Percentiles rank a stretch among this genome's conserved stretches.
Evolutionary conservation across 30 jellyfish, hydroid and myxozoan species (phyloP).

Genomic region (Mastigias papua): DNA sequence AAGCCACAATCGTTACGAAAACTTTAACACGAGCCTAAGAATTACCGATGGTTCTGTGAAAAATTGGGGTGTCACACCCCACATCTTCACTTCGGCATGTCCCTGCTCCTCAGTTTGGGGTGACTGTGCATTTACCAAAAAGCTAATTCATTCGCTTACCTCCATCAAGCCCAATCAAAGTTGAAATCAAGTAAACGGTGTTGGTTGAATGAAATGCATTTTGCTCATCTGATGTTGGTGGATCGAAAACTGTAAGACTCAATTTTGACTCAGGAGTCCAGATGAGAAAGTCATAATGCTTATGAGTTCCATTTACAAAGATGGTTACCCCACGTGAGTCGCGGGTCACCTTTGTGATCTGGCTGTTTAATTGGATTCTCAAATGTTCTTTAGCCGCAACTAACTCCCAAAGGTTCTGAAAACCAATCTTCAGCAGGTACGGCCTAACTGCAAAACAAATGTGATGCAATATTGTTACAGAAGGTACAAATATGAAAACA

Average conservation of each 20-base stretch:
- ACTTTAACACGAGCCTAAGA: too few species aligned
- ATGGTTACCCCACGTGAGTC: slow-evolving; percentile 2
- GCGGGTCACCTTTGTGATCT: slow-evolving; percentile 50
- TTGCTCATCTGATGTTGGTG: slow-evolving; percentile 4
- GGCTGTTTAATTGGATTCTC: slow-evolving; percentile 40
- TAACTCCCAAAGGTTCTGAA: slow-evolving; percentile 82
- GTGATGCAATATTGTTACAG: background rate
- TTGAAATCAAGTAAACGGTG: slow-evolving; percentile 21
- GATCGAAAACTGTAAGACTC: slow-evolving; percentile 52
- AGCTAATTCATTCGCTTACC: slow-evolving; percentile 2
- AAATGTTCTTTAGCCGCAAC: slow-evolving; percentile 58
- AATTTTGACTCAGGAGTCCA: slow-evolving; percentile 93
- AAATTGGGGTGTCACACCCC: too few species aligned
- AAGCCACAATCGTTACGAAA: too few species aligned
- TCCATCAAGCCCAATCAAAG: slow-evolving; percentile 37
- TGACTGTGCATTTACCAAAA: too few species aligned
- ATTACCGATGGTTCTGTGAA: too few species aligned
- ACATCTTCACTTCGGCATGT: too few species aligned
- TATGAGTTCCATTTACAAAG: slow-evolving; percentile 33
- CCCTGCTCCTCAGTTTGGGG: too few species aligned
- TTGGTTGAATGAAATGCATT: slow-evolving; percentile 4
- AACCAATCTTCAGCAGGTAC: slow-evolving; percentile 74
- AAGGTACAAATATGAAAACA: background rate
- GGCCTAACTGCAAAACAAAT: background rate
- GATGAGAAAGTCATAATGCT: slow-evolving; percentile 78